Conservation (phyloP, 2,113 vertebrate genomes). For the Alosa alosa region DNA sequence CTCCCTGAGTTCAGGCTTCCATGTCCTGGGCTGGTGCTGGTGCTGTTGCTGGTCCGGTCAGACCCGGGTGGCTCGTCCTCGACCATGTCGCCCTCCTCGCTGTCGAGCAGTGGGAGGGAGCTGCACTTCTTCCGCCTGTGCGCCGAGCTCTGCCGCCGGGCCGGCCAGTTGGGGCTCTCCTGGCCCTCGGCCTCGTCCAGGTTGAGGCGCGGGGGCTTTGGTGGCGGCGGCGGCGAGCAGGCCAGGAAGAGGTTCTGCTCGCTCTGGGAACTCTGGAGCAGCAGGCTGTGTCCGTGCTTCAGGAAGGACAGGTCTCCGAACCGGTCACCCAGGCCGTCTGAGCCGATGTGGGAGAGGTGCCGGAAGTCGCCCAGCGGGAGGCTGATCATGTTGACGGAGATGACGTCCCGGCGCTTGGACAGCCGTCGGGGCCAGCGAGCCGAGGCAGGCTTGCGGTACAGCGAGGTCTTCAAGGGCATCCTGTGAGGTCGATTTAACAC, state of each 20-base stretch:
- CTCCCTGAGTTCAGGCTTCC: slow-evolving; percentile 57
- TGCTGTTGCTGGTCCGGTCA: slow-evolving; percentile 36
- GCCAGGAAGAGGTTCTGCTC: slow-evolving; percentile 78
- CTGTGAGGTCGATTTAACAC: slow-evolving; percentile 19
- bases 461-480: slow-evolving; percentile 66
- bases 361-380: slow-evolving; percentile 73
- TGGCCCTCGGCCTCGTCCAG: slow-evolving; percentile 66
- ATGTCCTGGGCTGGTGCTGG: slow-evolving; percentile 29
- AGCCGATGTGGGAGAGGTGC: slow-evolving; percentile 72
- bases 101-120: slow-evolving; percentile 71
- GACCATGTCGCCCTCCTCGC: slow-evolving; percentile 40
- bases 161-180: slow-evolving; percentile 44
- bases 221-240: slow-evolving; percentile 79
- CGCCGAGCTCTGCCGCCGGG: background rate
- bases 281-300: slow-evolving; percentile 61
- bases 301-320: slow-evolving; percentile 77
- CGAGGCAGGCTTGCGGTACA: slow-evolving; percentile 58
- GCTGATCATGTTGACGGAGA: slow-evolving; percentile 77
- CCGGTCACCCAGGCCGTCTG: slow-evolving; percentile 59
- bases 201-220: slow-evolving; percentile 90
- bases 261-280: slow-evolving; percentile 74
- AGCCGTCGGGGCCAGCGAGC: slow-evolving; percentile 55
- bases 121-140: slow-evolving; percentile 64
- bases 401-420: slow-evolving; percentile 54
- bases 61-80: slow-evolving; percentile 38